Base-by-base conservation (phyloP, 2,797 vertebrate genomes). In the Enteromius anoplus region DNA sequence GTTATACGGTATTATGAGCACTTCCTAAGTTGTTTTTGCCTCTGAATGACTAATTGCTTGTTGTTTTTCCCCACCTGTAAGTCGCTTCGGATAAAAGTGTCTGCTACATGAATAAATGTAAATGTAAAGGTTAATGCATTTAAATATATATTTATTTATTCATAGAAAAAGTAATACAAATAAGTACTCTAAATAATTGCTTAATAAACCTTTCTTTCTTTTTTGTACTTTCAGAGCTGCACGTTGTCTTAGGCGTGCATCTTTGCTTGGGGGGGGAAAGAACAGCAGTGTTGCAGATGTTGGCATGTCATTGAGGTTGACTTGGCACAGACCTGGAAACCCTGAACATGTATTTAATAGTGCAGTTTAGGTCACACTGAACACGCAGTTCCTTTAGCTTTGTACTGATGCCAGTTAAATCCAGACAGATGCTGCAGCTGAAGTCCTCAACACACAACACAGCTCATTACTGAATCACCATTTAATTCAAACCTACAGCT, bases 371-470 rank as follows among this genome's bases (percentile, higher is more conserved):
- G 76, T 77, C 76, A 72, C 73, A 29, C 40, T 19, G 78, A 70
- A 70, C 32, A 34, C 17, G 75, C 49, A 53, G 79, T 68, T 78
- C 73, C 47, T 81, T 85, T 40, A 75, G 75, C 60, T 75, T 37
- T 60, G 51, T n/a, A n/a, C 62, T 73, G 81, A 86, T 86, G 51
- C 62, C 81, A 83, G 88, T 91, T 93, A 93, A 92, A 85, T 87
- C 90, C 81, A 84, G 68, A 88, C 88, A 89, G 92, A 78, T 78
- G 76, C 42, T 78, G 76, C 40, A 49, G 42, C 60, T 78, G 37
- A 78, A 65, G 40, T 32, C 26, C 60, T 65, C 34, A 49, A 32
- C 72, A 40, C 72, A 77, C 75, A 65, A 21, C 51, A 77, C 58
- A 65, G 12, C n/a, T 37, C 53, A 58, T 58, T 58, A 65, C 60